phyloP scores from a whole-genome alignment of 2,113 vertebrate species.

The Chaetura pelagica region DNA sequence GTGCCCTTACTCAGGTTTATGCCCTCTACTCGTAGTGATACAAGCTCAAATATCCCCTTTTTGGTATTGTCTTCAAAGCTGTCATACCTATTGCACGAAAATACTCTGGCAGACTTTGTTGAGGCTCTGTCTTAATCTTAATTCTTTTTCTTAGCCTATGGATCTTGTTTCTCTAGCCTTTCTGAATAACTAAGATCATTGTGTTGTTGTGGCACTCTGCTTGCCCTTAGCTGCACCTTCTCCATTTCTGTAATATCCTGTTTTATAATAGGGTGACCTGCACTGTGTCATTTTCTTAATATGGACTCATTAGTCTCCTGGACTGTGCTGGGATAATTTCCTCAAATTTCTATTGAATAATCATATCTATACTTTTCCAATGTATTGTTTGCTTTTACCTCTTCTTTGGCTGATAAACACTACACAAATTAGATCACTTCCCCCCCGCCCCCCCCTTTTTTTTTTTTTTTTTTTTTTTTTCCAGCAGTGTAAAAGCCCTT shows the following conservation, averaged over 20 bases:
- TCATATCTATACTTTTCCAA: conserved; percentile 48
- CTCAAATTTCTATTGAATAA: conserved; percentile 63
- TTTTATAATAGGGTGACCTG: conserved; percentile 55
- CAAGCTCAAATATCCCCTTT: conserved; percentile 4
- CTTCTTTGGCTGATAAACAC: conserved; percentile 44
- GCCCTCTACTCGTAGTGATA: not conserved
- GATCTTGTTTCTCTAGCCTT: conserved; percentile 51
- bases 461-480: not conserved
- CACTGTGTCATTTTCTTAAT: conserved; percentile 29
- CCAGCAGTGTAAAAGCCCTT: not conserved
- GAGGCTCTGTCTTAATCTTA: conserved; percentile 8
- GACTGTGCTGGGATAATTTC: conserved; percentile 49
- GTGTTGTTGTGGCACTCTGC: conserved; percentile 27
- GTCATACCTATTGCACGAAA: not conserved
- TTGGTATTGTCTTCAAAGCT: conserved; percentile 26
- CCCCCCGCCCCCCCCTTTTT: no score
- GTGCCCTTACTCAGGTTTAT: not conserved
- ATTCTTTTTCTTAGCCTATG: not conserved
- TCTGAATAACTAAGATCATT: conserved; percentile 13
- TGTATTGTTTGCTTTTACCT: conserved; percentile 44
- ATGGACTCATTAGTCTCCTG: conserved; percentile 57
- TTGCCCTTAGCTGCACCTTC: conserved; percentile 47
- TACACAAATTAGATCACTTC: conserved; percentile 24
- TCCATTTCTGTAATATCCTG: conserved; percentile 66
- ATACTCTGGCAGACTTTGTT: not conserved